Conservation (phyloP, 2,888 invertebrate species). For the Spicauda simplicius region DNA sequence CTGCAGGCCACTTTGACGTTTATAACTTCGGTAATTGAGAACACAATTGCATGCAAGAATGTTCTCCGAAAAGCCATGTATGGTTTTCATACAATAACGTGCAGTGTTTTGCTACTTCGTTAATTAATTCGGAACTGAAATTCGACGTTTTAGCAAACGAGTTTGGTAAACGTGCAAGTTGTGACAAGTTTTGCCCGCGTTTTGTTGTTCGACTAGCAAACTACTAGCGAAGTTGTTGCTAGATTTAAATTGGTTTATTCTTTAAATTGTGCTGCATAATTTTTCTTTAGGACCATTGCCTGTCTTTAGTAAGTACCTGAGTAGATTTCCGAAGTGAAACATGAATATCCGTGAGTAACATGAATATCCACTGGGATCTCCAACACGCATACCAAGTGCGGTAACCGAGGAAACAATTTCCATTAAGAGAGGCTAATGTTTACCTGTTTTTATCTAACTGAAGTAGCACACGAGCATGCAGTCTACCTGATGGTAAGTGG, state of each 20-base stretch:
- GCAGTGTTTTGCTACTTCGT: slow-evolving; percentile 56
- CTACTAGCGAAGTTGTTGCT: not conserved
- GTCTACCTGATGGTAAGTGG: too few species aligned
- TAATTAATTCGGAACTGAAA: slow-evolving; percentile 57
- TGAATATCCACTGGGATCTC: too few species aligned
- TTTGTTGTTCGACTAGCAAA: slow-evolving; percentile 13
- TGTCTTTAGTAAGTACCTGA: too few species aligned
- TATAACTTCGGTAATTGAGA: slow-evolving; percentile 13
- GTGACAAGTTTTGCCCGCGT: slow-evolving; percentile 32
- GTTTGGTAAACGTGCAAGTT: slow-evolving; percentile 42
- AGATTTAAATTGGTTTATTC: slow-evolving; percentile 18
- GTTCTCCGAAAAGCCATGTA: slow-evolving; percentile 3
- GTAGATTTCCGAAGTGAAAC: too few species aligned
- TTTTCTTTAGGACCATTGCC: too few species aligned
- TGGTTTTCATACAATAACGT: slow-evolving; percentile 41
- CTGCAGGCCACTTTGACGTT: not conserved
- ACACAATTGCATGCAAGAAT: not conserved
- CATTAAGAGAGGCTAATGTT: too few species aligned
- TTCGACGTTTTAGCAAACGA: slow-evolving; percentile 52
- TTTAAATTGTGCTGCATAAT: not conserved
- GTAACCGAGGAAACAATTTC: too few species aligned
- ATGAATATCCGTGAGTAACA: too few species aligned
- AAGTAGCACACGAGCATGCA: too few species aligned
- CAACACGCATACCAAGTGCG: too few species aligned
- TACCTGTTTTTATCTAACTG: too few species aligned